Evolutionary conservation across 2,888 invertebrate species (phyloP), one percentile per base, ranked within the genome.

Genomic region (Microplitis deprimator): DNA sequence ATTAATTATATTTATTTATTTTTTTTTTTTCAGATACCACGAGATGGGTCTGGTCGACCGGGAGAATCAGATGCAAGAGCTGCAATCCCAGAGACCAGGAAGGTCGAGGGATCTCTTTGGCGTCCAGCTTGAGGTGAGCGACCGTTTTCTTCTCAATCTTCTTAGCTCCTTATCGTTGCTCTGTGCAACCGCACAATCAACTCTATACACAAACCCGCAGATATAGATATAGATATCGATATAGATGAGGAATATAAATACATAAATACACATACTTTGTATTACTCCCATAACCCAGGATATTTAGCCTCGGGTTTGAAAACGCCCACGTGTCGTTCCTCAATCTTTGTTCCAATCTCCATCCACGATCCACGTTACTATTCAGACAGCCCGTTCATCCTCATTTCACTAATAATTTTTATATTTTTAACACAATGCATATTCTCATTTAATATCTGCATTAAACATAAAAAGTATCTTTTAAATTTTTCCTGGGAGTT

Each of bases 51-150:
- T 89, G 70, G 88, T 88, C 6, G 89, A 89, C 79, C 83, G 86
- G 73, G 86, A 84, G 80, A 85, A 85, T 75, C 86, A 84, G 82
- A 87, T 88, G 87, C 85, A 88, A 79, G 87, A 86, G 88, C 76
- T 88, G 89, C 79, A 90, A 78, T 81, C 91, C 68, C 79, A 84
- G 64, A 85, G 89, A 82, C 90, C 91, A n/a, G 91, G 90, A 81
- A 89, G 92, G 80, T 92, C 92, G 70, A 87, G 92, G 79, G 92
- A 93, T 85, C 89, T 93, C 50, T 93, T 93, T 83, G 93, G 93
- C 68, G 92, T 93, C 72, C 93, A 93, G 82, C 90, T 93, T 16
- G 93, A 93, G 91, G 93, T 93, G 88, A 90, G 85, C 79, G 80
- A 80, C 80, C 81, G 79, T 77, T 68, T 59, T 60, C 29, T 29